Percentiles rank a stretch among this genome's conserved stretches.
Conservation (phyloP, 2,113 vertebrate genomes). For the Nesoenas mayeri region DNA sequence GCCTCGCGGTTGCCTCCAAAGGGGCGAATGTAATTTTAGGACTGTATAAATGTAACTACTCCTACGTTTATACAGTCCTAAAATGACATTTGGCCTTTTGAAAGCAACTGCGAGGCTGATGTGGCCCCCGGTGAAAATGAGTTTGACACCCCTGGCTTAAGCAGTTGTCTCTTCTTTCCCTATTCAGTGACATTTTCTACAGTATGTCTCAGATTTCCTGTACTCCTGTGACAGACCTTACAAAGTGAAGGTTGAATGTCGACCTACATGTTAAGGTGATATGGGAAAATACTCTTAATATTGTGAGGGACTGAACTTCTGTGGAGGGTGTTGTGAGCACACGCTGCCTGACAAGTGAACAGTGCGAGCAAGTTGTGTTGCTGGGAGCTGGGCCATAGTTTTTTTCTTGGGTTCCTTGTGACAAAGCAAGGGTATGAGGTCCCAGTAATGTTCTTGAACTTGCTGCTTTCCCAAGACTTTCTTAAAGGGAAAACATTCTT, state of each 20-base stretch:
- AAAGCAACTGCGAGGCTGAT: too few relatives aligned
- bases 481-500: constrained; percentile 1
- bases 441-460: background rate
- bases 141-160: too few relatives aligned
- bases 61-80: too few relatives aligned
- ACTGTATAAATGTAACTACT: too few relatives aligned
- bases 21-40: too few relatives aligned
- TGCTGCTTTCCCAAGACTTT: constrained; percentile 29
- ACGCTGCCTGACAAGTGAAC: background rate
- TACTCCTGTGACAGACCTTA: background rate
- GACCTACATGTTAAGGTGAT: background rate
- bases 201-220: background rate
- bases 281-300: background rate
- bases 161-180: background rate
- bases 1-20: too few relatives aligned
- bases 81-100: too few relatives aligned
- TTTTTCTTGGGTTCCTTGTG: background rate
- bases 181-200: background rate
- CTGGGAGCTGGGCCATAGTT: background rate
- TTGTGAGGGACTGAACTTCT: background rate
- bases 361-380: background rate
- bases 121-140: too few relatives aligned
- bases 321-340: background rate
- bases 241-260: background rate
- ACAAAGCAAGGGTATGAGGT: background rate